Conservation (phyloP, 2,113 vertebrate genomes). For the Nyctibius bracteatus region DNA sequence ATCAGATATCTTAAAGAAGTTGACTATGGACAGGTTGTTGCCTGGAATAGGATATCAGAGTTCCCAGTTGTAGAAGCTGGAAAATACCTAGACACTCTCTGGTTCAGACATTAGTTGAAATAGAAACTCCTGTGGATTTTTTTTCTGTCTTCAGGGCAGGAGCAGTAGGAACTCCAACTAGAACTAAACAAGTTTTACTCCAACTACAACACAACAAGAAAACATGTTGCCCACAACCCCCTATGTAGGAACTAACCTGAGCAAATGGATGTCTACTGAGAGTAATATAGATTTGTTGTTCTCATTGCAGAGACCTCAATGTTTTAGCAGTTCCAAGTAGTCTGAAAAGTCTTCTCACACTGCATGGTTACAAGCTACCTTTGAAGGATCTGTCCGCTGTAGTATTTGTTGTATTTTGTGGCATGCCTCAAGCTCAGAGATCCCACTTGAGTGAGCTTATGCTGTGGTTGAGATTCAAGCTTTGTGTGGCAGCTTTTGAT, state of each 20-base stretch:
- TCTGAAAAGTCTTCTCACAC: background rate
- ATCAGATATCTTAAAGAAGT: background rate
- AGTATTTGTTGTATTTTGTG: background rate
- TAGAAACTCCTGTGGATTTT: background rate
- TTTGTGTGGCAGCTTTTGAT: background rate
- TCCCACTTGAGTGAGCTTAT: background rate
- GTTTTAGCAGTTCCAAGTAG: background rate
- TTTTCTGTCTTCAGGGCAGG: background rate
- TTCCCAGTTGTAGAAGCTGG: background rate
- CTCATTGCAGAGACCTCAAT: background rate
- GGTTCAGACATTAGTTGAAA: background rate
- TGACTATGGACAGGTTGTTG: background rate
- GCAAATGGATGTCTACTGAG: background rate
- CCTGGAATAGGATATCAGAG: background rate
- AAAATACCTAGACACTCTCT: background rate
- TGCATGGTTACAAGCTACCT: background rate
- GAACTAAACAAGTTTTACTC: background rate
- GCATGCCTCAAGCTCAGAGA: background rate
- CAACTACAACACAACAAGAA: background rate
- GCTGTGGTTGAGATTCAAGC: constrained; percentile 1
- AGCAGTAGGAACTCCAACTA: background rate
- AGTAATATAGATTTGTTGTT: background rate
- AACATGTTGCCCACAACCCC: background rate
- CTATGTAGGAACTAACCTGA: background rate
- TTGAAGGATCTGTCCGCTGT: background rate